Base-by-base conservation (phyloP, 2,797 vertebrate species). In the Geotrypetes seraphini region DNA sequence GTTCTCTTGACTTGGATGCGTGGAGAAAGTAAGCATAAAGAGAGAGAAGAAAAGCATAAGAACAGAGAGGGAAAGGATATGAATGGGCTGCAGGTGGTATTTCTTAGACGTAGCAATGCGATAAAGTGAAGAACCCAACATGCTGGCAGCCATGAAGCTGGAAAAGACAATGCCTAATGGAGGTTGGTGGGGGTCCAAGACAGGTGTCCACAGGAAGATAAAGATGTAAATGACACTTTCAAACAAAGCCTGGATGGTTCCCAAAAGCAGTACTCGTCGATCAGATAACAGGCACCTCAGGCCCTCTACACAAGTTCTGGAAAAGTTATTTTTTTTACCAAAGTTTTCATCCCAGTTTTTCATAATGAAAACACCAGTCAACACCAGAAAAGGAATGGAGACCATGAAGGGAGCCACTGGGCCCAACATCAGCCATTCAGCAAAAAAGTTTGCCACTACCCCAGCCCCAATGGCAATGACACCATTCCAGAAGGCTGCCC, bases 171-270 rank as follows among this genome's bases (percentile, higher is more conserved):
- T 84, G 43, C 93, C 93, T 45, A 96, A 56, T 0, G 91, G 91
- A 11, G 92, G 83, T 3, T 85, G 85, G 2, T 95, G 76, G n/a
- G 91, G 89, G 47, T 95, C 90, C 44, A 97, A 57, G 6, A 97
- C 92, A 0, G 92, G 92, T 0, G 92, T 97, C 92, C 92, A 97
- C 16, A 97, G 79, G 60, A 97, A 97, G 46, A 97, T 78, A 61
- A 97, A 97, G 51, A 97, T 92, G 58, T 91, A 94, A 15, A 96
- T 75, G 24, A 93, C 87, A 17, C 92, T 95, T 68, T 97, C 92
- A 36, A 96, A 97, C 27, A 96, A 66, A 17, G 92, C 92, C 51
- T 97, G 92, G 32, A 96, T 85, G 26, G 78, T 83, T 14, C 92
- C 90, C 29, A 97, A 37, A 6, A 97, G 77, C 42, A 97, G 64